These are phyloP conservation scores for Symphodus melops DNA, from an alignment of 2,113 vertebrate genomes.

Conservation along the genomic window DNA sequence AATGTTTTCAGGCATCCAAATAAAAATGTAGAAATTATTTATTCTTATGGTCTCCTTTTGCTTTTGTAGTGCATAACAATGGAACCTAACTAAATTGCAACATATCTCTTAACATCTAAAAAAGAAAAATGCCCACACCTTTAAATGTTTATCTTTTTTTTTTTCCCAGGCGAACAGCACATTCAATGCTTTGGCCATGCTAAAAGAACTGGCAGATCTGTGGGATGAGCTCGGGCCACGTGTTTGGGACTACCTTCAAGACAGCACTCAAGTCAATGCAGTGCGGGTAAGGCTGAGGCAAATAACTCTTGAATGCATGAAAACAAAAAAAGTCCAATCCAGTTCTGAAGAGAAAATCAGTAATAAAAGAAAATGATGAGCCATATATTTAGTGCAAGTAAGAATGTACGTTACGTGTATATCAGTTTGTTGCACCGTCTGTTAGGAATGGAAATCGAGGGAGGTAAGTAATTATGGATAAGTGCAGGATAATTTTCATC, in stretches of 20 bases:
- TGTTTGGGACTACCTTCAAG: slow-evolving; percentile 90
- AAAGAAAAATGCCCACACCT: no score
- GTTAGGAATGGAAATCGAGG: slow-evolving; percentile 54
- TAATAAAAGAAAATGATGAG: background rate
- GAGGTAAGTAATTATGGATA: slow-evolving; percentile 80
- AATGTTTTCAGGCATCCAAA: no score
- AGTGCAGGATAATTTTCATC: slow-evolving; percentile 82
- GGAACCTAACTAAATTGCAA: no score
- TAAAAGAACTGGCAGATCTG: slow-evolving; percentile 87
- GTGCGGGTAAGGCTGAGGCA: slow-evolving; percentile 86
- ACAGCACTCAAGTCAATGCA: slow-evolving; percentile 87
- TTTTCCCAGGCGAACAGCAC: slow-evolving; percentile 92
- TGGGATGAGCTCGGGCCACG: slow-evolving; percentile 90
- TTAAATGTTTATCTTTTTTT: slow-evolving; percentile 26
- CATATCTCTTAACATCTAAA: no score
- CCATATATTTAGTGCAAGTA: slow-evolving; percentile 18
- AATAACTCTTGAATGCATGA: background rate
- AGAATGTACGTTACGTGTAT: slow-evolving; percentile 29
- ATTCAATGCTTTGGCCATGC: slow-evolving; percentile 88
- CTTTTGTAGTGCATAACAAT: no score
- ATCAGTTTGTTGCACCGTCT: slow-evolving; percentile 53
- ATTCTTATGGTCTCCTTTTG: no score
- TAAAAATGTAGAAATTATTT: no score
- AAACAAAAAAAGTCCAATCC: background rate
- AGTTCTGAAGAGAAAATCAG: background rate